Percentiles rank a stretch among this genome's conserved stretches.
Evolutionary conservation across 2,888 invertebrate species (phyloP).

Genomic region (Crocallis elinguaria): DNA sequence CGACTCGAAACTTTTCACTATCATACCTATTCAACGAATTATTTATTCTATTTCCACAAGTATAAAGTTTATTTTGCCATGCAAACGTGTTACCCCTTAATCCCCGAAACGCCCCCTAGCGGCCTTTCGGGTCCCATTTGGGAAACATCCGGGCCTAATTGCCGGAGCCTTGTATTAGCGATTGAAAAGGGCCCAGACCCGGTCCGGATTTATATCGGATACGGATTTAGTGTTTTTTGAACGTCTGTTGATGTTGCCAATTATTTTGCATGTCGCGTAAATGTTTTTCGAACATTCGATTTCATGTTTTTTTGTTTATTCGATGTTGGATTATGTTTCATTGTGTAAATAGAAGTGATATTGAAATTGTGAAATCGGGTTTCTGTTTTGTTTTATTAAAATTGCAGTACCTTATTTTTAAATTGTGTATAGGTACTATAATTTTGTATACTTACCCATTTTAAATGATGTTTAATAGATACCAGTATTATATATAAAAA

Average conservation of each 20-base stretch:
- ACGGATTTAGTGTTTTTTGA: constrained; percentile 43
- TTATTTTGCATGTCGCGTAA: constrained; percentile 23
- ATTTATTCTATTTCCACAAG: not conserved
- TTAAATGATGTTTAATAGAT: too few species aligned
- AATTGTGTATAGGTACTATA: too few species aligned
- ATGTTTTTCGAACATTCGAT: too few species aligned
- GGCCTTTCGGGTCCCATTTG: constrained; percentile 54
- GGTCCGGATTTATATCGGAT: constrained; percentile 47
- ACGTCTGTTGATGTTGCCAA: constrained; percentile 34
- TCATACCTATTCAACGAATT: not conserved
- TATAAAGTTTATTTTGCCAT: constrained; percentile 5
- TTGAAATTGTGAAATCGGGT: not conserved
- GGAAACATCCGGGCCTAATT: constrained; percentile 55
- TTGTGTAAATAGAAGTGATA: not conserved
- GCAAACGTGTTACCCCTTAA: constrained; percentile 1
- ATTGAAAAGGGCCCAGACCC: constrained; percentile 41
- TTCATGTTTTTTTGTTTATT: too few species aligned
- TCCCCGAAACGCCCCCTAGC: constrained; percentile 40
- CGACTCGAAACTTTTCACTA: not conserved
- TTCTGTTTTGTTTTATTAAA: too few species aligned
- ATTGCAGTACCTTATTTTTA: too few species aligned
- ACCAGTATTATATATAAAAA: too few species aligned
- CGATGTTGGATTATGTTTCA: not conserved
- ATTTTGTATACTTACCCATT: too few species aligned
- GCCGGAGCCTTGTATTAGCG: constrained; percentile 49